Conservation (phyloP, 2,888 invertebrate species). For the Cerastis rubricosa region DNA sequence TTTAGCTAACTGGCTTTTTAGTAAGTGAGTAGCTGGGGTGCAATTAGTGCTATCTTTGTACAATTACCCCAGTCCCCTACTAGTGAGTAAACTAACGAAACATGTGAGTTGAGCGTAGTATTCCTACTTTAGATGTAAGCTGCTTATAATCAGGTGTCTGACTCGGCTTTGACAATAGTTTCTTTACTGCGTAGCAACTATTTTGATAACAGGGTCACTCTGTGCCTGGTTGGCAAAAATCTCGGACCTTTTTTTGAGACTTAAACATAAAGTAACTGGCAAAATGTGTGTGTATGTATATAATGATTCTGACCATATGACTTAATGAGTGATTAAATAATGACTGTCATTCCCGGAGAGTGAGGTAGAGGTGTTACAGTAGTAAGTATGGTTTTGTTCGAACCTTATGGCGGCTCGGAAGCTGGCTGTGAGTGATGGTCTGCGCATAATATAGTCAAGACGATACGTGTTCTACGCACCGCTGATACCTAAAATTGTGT, state of each 20-base stretch:
- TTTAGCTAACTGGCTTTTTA: conserved; percentile 9
- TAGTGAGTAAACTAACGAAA: too few relatives aligned
- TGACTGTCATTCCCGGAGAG: too few relatives aligned
- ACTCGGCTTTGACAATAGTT: not conserved
- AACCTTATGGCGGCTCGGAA: too few relatives aligned
- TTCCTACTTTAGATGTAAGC: not conserved
- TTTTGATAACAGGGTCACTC: not conserved
- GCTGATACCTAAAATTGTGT: too few relatives aligned
- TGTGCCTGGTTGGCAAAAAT: too few relatives aligned
- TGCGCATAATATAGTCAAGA: too few relatives aligned
- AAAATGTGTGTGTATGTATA: not conserved
- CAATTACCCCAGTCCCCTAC: not conserved
- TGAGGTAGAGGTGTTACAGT: too few relatives aligned
- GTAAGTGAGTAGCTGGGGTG: not conserved
- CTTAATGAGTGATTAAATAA: too few relatives aligned
- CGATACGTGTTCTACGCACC: too few relatives aligned
- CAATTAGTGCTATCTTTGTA: not conserved
- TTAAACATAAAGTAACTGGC: not conserved
- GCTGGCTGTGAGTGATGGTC: too few relatives aligned
- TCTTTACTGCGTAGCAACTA: not conserved
- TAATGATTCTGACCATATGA: too few relatives aligned
- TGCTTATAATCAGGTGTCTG: not conserved
- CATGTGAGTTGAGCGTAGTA: not conserved
- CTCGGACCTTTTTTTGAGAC: not conserved
- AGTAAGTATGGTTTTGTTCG: too few relatives aligned